phyloP scores from a whole-genome alignment of 2,113 vertebrate genomes.

The Trinectes maculatus region DNA sequence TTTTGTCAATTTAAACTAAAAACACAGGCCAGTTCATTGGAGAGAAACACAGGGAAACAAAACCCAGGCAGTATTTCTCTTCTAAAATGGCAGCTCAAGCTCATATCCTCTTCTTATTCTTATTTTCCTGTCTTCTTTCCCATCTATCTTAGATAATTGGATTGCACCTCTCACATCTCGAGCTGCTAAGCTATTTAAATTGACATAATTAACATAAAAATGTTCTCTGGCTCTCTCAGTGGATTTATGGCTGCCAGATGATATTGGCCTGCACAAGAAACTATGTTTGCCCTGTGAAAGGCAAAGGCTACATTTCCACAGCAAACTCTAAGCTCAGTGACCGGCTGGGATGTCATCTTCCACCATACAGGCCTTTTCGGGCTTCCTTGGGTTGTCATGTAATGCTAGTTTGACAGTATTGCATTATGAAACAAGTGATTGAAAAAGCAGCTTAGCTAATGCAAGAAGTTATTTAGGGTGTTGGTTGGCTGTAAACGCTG shows the following conservation, averaged over 20 bases:
- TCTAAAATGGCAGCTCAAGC: conserved; percentile 51
- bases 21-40: conserved; percentile 2
- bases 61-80: conserved; percentile 6
- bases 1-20: background rate
- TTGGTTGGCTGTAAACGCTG: conserved; percentile 32
- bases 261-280: conserved; percentile 49
- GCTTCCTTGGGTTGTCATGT: background rate
- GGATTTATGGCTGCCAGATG: conserved; percentile 63
- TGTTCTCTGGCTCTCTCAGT: conserved; percentile 48
- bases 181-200: conserved; percentile 78
- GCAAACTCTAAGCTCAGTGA: conserved; percentile 19
- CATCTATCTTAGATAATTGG: conserved; percentile 70
- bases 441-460: conserved; percentile 5
- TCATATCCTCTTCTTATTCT: conserved; percentile 20
- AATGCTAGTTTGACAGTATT: background rate
- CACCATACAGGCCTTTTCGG: background rate
- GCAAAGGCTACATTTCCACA: conserved; percentile 32
- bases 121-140: conserved; percentile 36
- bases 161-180: conserved; percentile 73
- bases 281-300: conserved; percentile 26
- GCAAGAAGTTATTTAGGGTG: conserved; percentile 20
- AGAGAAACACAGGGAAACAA: background rate
- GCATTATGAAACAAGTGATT: background rate
- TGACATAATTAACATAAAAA: conserved; percentile 78
- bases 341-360: background rate